Percentiles rank a stretch among this genome's conserved stretches.
Evolutionary conservation across 2,113 vertebrate species (phyloP).

Genomic region (Micromys minutus): DNA sequence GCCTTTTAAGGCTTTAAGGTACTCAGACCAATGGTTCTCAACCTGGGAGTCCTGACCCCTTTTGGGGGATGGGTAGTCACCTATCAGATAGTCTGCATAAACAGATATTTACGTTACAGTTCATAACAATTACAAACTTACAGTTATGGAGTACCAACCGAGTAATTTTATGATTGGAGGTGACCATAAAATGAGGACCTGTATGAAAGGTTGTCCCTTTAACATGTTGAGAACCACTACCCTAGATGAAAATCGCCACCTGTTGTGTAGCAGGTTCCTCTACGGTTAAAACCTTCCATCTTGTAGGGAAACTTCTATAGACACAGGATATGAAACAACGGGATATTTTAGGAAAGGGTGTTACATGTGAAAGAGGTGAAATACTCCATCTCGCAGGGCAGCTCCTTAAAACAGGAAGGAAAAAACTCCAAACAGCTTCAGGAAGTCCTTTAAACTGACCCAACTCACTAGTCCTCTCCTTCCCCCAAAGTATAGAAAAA

Average conservation of each 20-base stretch:
- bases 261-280: not conserved
- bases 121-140: not conserved
- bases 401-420: not conserved
- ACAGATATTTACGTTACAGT: not conserved
- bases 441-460: not conserved
- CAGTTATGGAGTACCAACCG: not conserved
- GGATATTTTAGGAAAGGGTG: not conserved
- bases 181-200: not conserved
- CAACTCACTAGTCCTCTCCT: not conserved
- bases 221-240: not conserved
- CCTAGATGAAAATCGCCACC: not conserved
- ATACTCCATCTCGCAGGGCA: not conserved
- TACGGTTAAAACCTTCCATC: not conserved
- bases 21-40: not conserved
- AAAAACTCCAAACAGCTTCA: not conserved
- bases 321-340: not conserved
- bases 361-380: not conserved
- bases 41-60: not conserved
- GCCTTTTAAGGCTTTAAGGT: not conserved
- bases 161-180: not conserved
- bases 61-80: not conserved
- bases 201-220: not conserved
- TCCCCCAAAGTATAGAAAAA: not conserved
- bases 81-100: not conserved
- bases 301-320: not conserved